A percentile compares a stretch with the other conserved stretches of the same genome.
phyloP scores from a whole-genome alignment of 2,113 vertebrate genomes.

The Hylia prasina region DNA sequence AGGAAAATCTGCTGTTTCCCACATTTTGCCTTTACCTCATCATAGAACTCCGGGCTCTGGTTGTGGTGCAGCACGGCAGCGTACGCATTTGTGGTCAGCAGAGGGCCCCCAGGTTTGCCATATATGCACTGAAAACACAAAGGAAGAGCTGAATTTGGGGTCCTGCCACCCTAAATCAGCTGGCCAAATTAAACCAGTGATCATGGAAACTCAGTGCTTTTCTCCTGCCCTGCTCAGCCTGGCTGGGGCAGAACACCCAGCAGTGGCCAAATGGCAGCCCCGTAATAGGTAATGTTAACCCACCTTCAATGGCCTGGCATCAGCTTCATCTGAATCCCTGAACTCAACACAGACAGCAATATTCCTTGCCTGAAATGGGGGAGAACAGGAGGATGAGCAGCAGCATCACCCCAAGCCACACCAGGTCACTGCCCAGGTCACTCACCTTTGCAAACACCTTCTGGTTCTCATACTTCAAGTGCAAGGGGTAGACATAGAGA shows the following conservation, averaged over 20 bases:
- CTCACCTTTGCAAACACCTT: conserved; percentile 96
- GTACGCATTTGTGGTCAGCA: conserved; percentile 78
- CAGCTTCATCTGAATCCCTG: conserved; percentile 90
- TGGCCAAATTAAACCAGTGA: not conserved
- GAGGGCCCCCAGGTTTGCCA: conserved; percentile 84
- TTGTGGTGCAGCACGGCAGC: conserved; percentile 93
- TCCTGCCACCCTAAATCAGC: not conserved
- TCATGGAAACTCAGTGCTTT: not conserved
- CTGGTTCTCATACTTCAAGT: conserved; percentile 96
- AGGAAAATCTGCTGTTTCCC: not conserved
- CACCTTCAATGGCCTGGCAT: conserved; percentile 82
- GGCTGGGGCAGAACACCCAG: not conserved
- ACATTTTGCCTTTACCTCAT: conserved; percentile 82
- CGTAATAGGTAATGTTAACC: not conserved
- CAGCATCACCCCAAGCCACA: not conserved
- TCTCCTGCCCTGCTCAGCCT: not conserved
- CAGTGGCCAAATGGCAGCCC: not conserved
- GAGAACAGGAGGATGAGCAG: not conserved
- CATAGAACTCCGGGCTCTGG: conserved; percentile 94
- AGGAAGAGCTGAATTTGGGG: not conserved
- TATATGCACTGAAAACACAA: conserved; percentile 88
- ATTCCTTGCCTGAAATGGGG: conserved; percentile 84
- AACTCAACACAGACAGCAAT: conserved; percentile 92
- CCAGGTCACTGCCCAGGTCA: not conserved
- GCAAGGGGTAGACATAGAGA: conserved; percentile 89